These are phyloP conservation scores for Phyllotreta cruciferae DNA, from an alignment of 2,888 invertebrate species.

Conservation along the genomic window DNA sequence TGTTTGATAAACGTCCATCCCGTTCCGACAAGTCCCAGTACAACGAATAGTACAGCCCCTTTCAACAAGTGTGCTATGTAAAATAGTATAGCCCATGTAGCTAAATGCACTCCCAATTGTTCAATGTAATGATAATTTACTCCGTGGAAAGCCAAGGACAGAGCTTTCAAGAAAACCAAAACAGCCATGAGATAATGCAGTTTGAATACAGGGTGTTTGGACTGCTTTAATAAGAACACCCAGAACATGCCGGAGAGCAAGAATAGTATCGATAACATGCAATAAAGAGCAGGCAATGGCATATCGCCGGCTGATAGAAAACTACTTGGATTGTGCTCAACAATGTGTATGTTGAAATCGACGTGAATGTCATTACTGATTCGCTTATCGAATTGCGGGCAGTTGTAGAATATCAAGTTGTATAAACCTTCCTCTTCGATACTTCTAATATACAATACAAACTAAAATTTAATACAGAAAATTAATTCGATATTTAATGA, in stretches of 20 bases:
- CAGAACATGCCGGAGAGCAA: slow-evolving; percentile 90
- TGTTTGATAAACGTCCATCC: slow-evolving; percentile 99
- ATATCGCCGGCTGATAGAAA: slow-evolving; percentile 96
- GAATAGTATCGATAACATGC: slow-evolving; percentile 89
- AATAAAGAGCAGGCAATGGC: slow-evolving; percentile 91
- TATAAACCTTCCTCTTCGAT: slow-evolving; percentile 89
- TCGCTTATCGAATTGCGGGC: slow-evolving; percentile 70
- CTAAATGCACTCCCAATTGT: slow-evolving; percentile 89
- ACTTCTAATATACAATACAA: slow-evolving; percentile 77
- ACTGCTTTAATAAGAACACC: slow-evolving; percentile 81
- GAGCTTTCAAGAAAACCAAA: slow-evolving; percentile 88
- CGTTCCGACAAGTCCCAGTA: slow-evolving; percentile 94
- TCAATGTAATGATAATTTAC: slow-evolving; percentile 95
- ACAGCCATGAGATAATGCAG: slow-evolving; percentile 97
- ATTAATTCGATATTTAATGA: slow-evolving; percentile 2
- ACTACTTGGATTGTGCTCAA: slow-evolving; percentile 87
- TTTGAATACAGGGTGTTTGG: slow-evolving; percentile 83
- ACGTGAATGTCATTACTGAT: slow-evolving; percentile 62
- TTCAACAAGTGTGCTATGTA: slow-evolving; percentile 90
- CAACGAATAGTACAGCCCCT: slow-evolving; percentile 88
- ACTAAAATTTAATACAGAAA: slow-evolving; percentile 62
- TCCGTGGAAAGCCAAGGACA: slow-evolving; percentile 94
- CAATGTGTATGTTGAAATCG: slow-evolving; percentile 82
- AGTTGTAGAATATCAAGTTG: slow-evolving; percentile 94
- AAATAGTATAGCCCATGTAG: slow-evolving; percentile 97